A percentile compares a stretch with the other conserved stretches of the same genome.
Conservation (phyloP, 2,797 vertebrate species). For the Diceros bicornis region DNA sequence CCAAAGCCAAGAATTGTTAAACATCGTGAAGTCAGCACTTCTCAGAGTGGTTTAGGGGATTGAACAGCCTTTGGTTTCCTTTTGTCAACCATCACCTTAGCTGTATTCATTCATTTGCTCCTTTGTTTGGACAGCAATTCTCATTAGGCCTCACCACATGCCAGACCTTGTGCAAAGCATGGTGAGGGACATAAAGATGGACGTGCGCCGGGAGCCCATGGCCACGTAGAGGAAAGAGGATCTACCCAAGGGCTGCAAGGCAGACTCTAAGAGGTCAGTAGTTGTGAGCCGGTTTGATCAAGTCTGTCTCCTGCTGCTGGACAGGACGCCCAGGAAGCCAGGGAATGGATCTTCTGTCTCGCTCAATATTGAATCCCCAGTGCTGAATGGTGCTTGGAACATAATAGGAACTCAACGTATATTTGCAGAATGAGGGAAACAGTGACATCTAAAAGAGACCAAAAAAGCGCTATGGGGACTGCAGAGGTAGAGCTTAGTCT, state of each 20-base stretch:
- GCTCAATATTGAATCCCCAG: not conserved
- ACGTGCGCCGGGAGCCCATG: not conserved
- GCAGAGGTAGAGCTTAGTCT: constrained; percentile 6
- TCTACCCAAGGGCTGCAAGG: not conserved
- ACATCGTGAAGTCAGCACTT: not conserved
- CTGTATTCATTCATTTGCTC: not conserved
- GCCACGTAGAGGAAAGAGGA: not conserved
- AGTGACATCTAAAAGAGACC: not conserved
- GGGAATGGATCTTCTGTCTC: not conserved
- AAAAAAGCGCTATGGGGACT: not conserved
- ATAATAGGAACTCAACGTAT: not conserved
- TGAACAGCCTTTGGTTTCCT: not conserved
- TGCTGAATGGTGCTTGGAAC: not conserved
- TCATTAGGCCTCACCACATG: not conserved
- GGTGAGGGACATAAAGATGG: not conserved
- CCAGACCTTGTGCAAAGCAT: not conserved
- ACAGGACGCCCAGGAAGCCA: not conserved
- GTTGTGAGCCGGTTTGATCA: not conserved
- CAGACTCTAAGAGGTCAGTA: not conserved
- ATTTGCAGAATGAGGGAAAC: not conserved
- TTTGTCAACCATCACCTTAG: not conserved
- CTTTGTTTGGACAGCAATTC: constrained; percentile 12
- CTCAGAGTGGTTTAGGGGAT: not conserved
- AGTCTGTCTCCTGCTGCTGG: constrained; percentile 21
- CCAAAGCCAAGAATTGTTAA: constrained; percentile 17